Percentiles rank a stretch among this genome's conserved stretches.
Conservation (phyloP, 2,113 vertebrate genomes). For the Danio rerio region GRCz12tu NC_133194.1:47819501-47820000, state of each 20-base stretch:
- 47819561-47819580: background rate
- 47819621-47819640: background rate
- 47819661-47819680: background rate
- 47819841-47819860: background rate
- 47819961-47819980: too few species aligned
- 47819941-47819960: too few species aligned
- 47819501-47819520: background rate
- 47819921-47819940: too few species aligned
- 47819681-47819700: background rate
- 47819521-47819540: background rate
- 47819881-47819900: background rate
- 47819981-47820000: too few species aligned
- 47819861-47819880: background rate
- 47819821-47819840: background rate
- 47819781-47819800: background rate
- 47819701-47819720: slow-evolving; percentile 1
- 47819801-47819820: background rate
- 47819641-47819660: background rate
- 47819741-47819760: background rate
- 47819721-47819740: background rate
- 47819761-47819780: background rate
- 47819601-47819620: background rate
- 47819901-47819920: too few species aligned
- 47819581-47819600: background rate
- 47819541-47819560: background rate